Evolutionary conservation across 2,113 vertebrate genomes (phyloP).

Genomic region (Phrynosoma blainvillii): DNA sequence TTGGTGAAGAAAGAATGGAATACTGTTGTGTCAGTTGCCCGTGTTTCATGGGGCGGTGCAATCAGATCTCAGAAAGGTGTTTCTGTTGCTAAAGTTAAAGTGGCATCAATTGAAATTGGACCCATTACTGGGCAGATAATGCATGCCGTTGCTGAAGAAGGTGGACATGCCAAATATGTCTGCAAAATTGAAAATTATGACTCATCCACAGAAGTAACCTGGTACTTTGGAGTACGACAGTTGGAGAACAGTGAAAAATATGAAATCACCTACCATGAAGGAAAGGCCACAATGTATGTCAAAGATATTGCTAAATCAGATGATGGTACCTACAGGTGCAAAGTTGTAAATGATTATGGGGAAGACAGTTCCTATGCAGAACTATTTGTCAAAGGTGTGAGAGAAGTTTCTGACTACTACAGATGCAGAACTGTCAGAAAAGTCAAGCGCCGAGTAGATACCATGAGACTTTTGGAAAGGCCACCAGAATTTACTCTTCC

Average conservation of each 20-base stretch:
- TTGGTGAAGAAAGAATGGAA: constrained; percentile 94
- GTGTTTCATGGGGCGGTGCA: constrained; percentile 91
- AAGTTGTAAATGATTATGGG: constrained; percentile 94
- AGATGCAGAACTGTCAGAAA: constrained; percentile 88
- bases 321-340: constrained; percentile 96
- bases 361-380: constrained; percentile 95
- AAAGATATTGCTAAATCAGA: constrained; percentile 89
- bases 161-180: constrained; percentile 85
- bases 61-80: constrained; percentile 92
- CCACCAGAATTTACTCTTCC: constrained; percentile 98
- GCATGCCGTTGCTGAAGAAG: constrained; percentile 86
- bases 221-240: constrained; percentile 97
- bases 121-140: constrained; percentile 89
- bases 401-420: constrained; percentile 90
- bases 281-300: constrained; percentile 89
- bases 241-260: constrained; percentile 91
- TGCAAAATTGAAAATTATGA: constrained; percentile 97
- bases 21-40: constrained; percentile 91
- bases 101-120: constrained; percentile 95
- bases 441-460: constrained; percentile 92
- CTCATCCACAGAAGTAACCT: constrained; percentile 92
- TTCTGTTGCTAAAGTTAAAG: constrained; percentile 93
- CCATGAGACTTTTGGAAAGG: constrained; percentile 91
- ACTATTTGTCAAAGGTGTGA: constrained; percentile 89
- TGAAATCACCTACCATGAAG: constrained; percentile 93